A percentile compares a stretch with the other conserved stretches of the same genome.
Evolutionary conservation across 2,888 invertebrate species (phyloP).

Genomic region (Marasmarcha lunaedactyla): DNA sequence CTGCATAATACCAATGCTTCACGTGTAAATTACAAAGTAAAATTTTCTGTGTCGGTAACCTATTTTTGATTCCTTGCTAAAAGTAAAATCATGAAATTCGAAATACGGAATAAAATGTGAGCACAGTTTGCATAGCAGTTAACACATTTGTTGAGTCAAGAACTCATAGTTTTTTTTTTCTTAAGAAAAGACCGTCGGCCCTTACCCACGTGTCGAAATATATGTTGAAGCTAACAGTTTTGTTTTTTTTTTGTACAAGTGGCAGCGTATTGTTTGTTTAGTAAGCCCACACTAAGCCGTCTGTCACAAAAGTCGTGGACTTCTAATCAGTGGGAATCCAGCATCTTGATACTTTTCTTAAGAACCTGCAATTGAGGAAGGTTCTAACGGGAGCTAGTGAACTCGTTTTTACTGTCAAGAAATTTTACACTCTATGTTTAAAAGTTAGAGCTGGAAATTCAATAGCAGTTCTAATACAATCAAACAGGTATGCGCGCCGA

Average conservation of each 20-base stretch:
- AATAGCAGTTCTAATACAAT: background rate
- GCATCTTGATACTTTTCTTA: conserved; percentile 52
- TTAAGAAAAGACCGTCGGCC: too few relatives aligned
- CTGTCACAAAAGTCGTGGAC: conserved; percentile 37
- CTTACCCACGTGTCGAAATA: too few relatives aligned
- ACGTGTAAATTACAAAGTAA: too few relatives aligned
- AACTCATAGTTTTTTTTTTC: too few relatives aligned
- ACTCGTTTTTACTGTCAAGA: conserved; percentile 38
- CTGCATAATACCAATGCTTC: too few relatives aligned
- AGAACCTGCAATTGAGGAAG: conserved; percentile 37
- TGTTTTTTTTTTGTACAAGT: too few relatives aligned
- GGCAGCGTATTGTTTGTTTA: conserved; percentile 26
- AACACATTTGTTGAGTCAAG: too few relatives aligned
- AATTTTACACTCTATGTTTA: conserved; percentile 16
- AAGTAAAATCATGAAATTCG: too few relatives aligned
- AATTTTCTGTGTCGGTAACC: too few relatives aligned
- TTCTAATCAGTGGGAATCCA: conserved; percentile 43
- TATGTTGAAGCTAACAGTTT: background rate
- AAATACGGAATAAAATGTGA: too few relatives aligned
- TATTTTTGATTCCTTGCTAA: too few relatives aligned
- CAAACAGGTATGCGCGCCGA: conserved; percentile 44
- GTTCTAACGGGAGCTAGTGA: conserved; percentile 64
- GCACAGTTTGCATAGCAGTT: too few relatives aligned
- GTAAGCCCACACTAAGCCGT: conserved; percentile 22
- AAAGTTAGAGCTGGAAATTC: conserved; percentile 19